These are phyloP conservation scores for Sebastes trivittatus DNA, from an alignment of 2,797 vertebrate genomes.

Conservation along the genomic window DNA sequence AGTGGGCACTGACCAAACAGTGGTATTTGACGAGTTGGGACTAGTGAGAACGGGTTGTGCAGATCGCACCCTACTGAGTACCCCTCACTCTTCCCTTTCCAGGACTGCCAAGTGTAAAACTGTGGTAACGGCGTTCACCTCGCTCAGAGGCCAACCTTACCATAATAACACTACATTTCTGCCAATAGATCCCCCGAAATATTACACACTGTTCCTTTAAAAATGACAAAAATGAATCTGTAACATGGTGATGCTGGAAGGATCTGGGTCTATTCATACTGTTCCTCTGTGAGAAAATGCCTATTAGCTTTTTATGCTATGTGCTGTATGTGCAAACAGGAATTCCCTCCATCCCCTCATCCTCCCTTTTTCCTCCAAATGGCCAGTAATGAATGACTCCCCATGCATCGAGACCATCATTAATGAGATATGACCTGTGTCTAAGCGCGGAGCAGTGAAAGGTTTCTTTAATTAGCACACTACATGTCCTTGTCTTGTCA, in stretches of 20 bases:
- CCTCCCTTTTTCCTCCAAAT: slow-evolving; percentile 27
- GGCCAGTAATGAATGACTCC: slow-evolving; percentile 67
- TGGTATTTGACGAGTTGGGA: too few species aligned
- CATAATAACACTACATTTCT: too few species aligned
- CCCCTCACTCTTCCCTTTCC: too few species aligned
- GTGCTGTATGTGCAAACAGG: slow-evolving; percentile 23
- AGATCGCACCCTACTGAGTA: too few species aligned
- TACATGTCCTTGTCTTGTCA: slow-evolving; percentile 77
- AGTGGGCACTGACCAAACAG: too few species aligned
- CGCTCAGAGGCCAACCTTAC: too few species aligned
- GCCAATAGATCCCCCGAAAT: too few species aligned
- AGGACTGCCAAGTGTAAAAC: too few species aligned
- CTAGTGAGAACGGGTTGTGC: too few species aligned
- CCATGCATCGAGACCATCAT: slow-evolving; percentile 56
- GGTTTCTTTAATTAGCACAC: slow-evolving; percentile 83
- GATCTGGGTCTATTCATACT: neutral
- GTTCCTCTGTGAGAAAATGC: slow-evolving; percentile 1
- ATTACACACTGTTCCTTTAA: too few species aligned
- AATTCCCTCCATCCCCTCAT: slow-evolving; percentile 16
- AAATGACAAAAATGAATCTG: neutral
- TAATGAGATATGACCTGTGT: slow-evolving; percentile 83
- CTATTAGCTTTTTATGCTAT: slow-evolving; percentile 1
- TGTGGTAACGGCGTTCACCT: too few species aligned
- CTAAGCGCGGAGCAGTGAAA: slow-evolving; percentile 68
- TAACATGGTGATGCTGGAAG: neutral